phyloP scores from a whole-genome alignment of 2,797 vertebrate genomes.

The Zenarchopterus dispar region DNA sequence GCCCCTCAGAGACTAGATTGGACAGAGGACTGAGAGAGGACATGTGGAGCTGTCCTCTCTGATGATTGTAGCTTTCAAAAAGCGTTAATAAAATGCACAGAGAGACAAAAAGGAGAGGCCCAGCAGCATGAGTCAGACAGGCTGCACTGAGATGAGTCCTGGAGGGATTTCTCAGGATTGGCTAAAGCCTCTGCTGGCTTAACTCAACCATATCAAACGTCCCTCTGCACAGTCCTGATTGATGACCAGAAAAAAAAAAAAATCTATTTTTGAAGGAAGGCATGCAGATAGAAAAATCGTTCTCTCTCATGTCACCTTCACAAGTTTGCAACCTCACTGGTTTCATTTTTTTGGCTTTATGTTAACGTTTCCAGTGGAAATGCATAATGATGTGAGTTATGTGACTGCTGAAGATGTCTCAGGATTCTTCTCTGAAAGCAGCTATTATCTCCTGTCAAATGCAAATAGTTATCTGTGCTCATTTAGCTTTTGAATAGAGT shows the following conservation, averaged over 20 bases:
- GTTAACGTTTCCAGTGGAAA: slow-evolving; percentile 10
- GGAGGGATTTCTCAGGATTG: slow-evolving; percentile 10
- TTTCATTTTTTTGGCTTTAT: slow-evolving; percentile 10
- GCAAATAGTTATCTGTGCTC: slow-evolving; percentile 5
- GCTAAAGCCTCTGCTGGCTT: slow-evolving; percentile 12
- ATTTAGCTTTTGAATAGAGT: slow-evolving; percentile 3
- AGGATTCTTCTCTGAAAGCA: not conserved
- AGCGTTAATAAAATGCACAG: slow-evolving; percentile 24
- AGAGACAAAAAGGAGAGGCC: slow-evolving; percentile 16
- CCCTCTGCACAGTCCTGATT: slow-evolving; percentile 8
- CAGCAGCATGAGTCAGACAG: not conserved
- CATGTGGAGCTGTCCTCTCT: slow-evolving; percentile 22
- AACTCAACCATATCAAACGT: slow-evolving; percentile 20
- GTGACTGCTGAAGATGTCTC: not conserved
- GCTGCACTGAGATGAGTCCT: slow-evolving; percentile 8
- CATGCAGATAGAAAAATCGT: slow-evolving; percentile 18
- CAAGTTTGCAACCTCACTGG: slow-evolving; percentile 5
- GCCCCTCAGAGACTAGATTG: slow-evolving; percentile 25
- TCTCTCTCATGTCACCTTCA: no score
- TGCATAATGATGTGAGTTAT: slow-evolving; percentile 4
- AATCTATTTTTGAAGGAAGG: slow-evolving; percentile 43
- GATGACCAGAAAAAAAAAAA: slow-evolving; percentile 23
- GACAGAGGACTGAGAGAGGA: slow-evolving; percentile 46
- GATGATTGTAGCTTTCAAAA: slow-evolving; percentile 51
- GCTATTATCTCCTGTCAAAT: slow-evolving; percentile 5